These are phyloP conservation scores for Cheiracanthium punctorium DNA, from an alignment of 2,888 invertebrate genomes.

Conservation along the genomic window DNA sequence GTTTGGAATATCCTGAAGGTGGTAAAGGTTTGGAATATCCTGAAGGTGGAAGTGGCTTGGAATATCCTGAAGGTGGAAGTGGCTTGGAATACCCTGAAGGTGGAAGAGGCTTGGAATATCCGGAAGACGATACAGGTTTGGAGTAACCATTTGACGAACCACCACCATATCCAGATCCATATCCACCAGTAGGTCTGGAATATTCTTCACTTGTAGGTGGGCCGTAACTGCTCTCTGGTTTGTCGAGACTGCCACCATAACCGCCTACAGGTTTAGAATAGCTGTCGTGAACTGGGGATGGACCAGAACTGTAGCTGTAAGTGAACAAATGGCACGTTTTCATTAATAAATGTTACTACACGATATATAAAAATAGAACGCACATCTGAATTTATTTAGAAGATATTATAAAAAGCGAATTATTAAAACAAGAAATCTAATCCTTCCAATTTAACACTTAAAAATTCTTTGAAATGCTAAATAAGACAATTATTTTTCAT, in stretches of 20 bases:
- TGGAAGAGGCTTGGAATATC: not conserved
- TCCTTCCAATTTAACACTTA: too few species aligned
- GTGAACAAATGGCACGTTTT: too few species aligned
- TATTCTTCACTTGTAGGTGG: not conserved
- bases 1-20: not conserved
- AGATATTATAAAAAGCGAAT: too few species aligned
- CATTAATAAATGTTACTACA: too few species aligned
- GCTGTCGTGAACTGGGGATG: slow-evolving; percentile 21
- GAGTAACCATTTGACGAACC: not conserved
- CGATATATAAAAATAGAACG: too few species aligned
- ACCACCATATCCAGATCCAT: not conserved
- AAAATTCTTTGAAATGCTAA: too few species aligned
- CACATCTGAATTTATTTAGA: too few species aligned
- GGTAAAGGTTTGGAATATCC: slow-evolving; percentile 45
- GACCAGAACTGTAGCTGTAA: slow-evolving; percentile 20
- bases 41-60: not conserved
- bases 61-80: slow-evolving; percentile 17
- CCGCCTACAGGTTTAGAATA: slow-evolving; percentile 20
- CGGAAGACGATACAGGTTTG: not conserved
- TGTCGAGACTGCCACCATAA: not conserved
- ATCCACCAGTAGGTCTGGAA: slow-evolving; percentile 20
- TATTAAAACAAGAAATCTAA: too few species aligned
- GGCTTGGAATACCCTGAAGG: not conserved
- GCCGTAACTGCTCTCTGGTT: not conserved
- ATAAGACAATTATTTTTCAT: too few species aligned